Conservation (phyloP, 2,113 vertebrate species). For the Nematolebias whitei region DNA sequence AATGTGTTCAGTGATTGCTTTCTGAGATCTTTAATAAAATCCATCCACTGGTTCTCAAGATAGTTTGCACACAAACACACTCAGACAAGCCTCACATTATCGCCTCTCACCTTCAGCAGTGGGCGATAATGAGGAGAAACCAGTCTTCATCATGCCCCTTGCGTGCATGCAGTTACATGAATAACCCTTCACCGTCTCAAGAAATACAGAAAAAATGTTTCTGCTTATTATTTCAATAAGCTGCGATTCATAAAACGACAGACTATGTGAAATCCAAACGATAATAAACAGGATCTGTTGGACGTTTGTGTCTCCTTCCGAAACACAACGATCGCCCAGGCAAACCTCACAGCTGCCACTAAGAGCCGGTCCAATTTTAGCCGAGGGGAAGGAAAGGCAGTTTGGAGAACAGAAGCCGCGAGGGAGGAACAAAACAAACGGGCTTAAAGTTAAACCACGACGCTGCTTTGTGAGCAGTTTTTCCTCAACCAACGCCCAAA, state of each 20-base stretch:
- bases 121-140: background rate
- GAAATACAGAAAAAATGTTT: conserved; percentile 4
- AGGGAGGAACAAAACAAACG: conserved; percentile 51
- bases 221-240: conserved; percentile 11
- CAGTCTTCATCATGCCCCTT: conserved; percentile 1
- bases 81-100: too few species aligned
- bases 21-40: too few species aligned
- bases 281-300: conserved; percentile 35
- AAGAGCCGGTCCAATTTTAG: conserved; percentile 62
- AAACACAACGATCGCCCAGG: conserved; percentile 63
- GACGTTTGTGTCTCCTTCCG: conserved; percentile 50
- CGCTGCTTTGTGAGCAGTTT: conserved; percentile 28
- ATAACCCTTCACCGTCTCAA: conserved; percentile 10
- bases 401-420: conserved; percentile 55
- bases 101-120: too few species aligned
- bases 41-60: too few species aligned
- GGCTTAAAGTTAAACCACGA: conserved; percentile 18
- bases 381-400: conserved; percentile 73
- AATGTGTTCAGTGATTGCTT: too few species aligned
- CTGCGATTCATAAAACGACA: conserved; percentile 16
- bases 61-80: too few species aligned
- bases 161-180: conserved; percentile 12
- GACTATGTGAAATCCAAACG: conserved; percentile 1
- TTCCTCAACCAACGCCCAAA: conserved; percentile 29
- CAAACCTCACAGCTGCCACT: conserved; percentile 58